Evolutionary conservation across 2,113 vertebrate species (phyloP), one percentile per base, ranked within the genome.

Genomic region (Chaetops frenatus): DNA sequence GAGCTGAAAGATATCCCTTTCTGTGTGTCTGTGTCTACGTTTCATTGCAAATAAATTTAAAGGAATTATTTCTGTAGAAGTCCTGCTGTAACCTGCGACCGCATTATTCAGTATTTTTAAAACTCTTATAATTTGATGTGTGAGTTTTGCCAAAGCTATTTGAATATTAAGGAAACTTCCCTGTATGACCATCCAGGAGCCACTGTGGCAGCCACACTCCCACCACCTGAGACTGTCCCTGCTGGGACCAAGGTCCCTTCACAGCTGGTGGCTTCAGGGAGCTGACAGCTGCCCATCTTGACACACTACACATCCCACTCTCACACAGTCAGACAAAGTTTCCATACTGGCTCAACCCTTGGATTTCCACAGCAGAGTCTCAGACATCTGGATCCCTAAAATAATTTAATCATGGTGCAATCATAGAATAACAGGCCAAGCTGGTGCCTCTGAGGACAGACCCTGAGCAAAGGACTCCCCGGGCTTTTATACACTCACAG

Each of bases 221-320:
- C 31, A 28, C 18, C 31, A 62, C 22, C 40, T 2, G 7, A 67
- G 17, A 19, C 15, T 33, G 17, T 27, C 70, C 19, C 21, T 54
- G 40, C 53, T 76, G 29, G 62, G n/a, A 31, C 21, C 0, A 1
- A 35, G 9, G 40, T 18, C 10, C 42, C 11, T 50, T 57, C 22
- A 8, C 21, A 19, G 8, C 3, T 8, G 35, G 40, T 1, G 1
- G 31, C 29, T 56, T 7, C 27, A n/a, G 31, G 2, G 31, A 42
- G 25, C 15, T 18, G 29, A 18, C 6, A 31, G 21, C 15, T 54
- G 47, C 23, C n/a, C 1, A 1, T 13, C 20, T 9, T 47, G 15
- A 62, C 6, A 4, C 13, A 19, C 24, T 70, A 20, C 56, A 54
- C 10, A 21, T 7, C 12, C 36, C 27, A 38, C 24, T 40, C 40